Evolutionary conservation across 2,888 invertebrate genomes (phyloP), one percentile per base, ranked within the genome.

Genomic region (Pristionchus japonicus): DNA sequence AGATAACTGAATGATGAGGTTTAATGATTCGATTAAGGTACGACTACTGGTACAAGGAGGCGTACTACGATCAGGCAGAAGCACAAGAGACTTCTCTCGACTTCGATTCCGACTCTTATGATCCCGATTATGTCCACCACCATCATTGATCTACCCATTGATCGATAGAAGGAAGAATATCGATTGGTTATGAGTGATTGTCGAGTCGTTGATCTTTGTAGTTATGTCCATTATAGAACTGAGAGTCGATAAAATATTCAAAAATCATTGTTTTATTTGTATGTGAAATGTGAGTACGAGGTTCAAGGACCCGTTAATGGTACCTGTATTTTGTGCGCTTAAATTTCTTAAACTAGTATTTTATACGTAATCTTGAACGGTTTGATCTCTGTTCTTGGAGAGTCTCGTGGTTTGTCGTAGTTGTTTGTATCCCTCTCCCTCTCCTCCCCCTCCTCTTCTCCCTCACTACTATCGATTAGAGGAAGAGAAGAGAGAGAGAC

Each of bases 111-210:
- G 90, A 91, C 74, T 90, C 91, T n/a, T 93, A 93, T 89, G 90
- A 93, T 89, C 93, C 92, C 57, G 92, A 93, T 88, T 94, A 93
- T 89, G 90, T 93, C 37, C 92, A 93, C 82, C 92, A 91, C 86
- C 91, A 92, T 85, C 92, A 92, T 88, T 92, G 89, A 89, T 34
- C 17, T 31, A 34, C n/a, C 34, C 52, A 9, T 34, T 52, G 64
- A 83, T 83, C 82, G 52, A 83, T 83, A 31, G n/a, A 85, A 15
- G n/a, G 85, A 52, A n/a, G 85, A 64, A 40, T 40, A 52, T 85
- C 49, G 40, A 61, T 85, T 61, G 85, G 40, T n/a, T 57, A 37
- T 31, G 85, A 64, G 61, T 64, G 64, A 64, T 40, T 57, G 43
- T 47, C 17, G 64, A 64, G 57, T 57, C 64, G 43, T 43, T 52